phyloP scores from a whole-genome alignment of 2,888 invertebrate species.

The Gnatocerus cornutus region DNA sequence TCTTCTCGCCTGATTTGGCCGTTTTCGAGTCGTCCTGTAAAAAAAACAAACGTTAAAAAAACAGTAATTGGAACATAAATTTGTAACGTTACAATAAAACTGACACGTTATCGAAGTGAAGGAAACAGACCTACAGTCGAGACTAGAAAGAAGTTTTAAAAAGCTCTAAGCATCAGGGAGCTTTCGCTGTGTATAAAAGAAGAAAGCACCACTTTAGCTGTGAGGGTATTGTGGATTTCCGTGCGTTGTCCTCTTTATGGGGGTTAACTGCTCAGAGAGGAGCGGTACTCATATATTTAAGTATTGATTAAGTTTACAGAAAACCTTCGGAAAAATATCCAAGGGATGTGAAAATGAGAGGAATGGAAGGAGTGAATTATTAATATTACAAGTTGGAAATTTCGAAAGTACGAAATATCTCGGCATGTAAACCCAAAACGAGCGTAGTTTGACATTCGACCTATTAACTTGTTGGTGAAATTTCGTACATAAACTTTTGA shows the following conservation, averaged over 20 bases:
- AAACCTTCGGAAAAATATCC: slow-evolving; percentile 39
- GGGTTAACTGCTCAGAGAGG: slow-evolving; percentile 49
- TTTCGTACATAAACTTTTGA: too few species aligned
- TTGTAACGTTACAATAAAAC: slow-evolving; percentile 42
- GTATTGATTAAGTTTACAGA: slow-evolving; percentile 45
- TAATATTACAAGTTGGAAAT: slow-evolving; percentile 37
- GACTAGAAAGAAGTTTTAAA: slow-evolving; percentile 45
- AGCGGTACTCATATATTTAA: slow-evolving; percentile 39
- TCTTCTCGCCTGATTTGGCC: slow-evolving; percentile 77
- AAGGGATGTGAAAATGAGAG: slow-evolving; percentile 30
- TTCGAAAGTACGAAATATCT: background rate
- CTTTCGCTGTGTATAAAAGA: slow-evolving; percentile 44
- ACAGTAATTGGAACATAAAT: slow-evolving; percentile 45
- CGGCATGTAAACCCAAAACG: slow-evolving; percentile 5
- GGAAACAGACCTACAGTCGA: slow-evolving; percentile 28
- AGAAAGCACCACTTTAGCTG: slow-evolving; percentile 48
- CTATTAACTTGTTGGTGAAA: too few species aligned
- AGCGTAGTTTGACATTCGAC: slow-evolving; percentile 28
- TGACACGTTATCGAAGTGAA: slow-evolving; percentile 38
- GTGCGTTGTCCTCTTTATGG: slow-evolving; percentile 53
- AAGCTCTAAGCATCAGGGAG: slow-evolving; percentile 37
- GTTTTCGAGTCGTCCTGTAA: slow-evolving; percentile 74
- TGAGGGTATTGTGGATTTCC: slow-evolving; percentile 47
- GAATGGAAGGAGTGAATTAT: slow-evolving; percentile 29
- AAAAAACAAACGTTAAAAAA: slow-evolving; percentile 52